Conservation (phyloP, 1,140 invertebrate species). For the Brachionus manjavacas region DNA sequence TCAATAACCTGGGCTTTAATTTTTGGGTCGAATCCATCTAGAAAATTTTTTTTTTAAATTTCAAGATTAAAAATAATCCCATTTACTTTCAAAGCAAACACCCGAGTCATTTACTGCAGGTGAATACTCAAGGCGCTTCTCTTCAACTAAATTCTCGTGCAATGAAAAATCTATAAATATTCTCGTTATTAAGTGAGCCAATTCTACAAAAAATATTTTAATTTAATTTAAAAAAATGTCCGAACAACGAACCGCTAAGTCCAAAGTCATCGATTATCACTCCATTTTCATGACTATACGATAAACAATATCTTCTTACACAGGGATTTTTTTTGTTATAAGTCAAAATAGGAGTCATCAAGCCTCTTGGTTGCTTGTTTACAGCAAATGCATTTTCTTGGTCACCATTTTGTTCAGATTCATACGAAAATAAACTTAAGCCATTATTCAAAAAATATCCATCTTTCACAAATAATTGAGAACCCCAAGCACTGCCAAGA, state of each 20-base stretch:
- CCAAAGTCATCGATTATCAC: not conserved
- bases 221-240: not conserved
- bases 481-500: not conserved
- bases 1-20: not conserved
- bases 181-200: not conserved
- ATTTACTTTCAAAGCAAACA: constrained; percentile 21
- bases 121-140: not conserved
- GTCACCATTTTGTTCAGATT: not conserved
- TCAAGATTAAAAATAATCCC: not conserved
- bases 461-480: not conserved
- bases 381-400: not conserved
- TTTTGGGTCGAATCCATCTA: constrained; percentile 8
- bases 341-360: constrained; percentile 34
- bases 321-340: constrained; percentile 36
- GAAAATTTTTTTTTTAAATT: not conserved
- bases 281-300: constrained; percentile 5
- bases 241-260: not conserved
- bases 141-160: not conserved
- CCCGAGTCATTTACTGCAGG: not conserved
- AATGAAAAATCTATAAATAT: constrained; percentile 19
- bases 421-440: constrained; percentile 31
- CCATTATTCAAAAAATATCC: constrained; percentile 40
- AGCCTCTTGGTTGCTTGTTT: constrained; percentile 17
- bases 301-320: constrained; percentile 13
- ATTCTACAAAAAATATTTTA: not conserved